Base-by-base conservation (phyloP, 2,888 invertebrate genomes). In the Eledona agricola region DNA sequence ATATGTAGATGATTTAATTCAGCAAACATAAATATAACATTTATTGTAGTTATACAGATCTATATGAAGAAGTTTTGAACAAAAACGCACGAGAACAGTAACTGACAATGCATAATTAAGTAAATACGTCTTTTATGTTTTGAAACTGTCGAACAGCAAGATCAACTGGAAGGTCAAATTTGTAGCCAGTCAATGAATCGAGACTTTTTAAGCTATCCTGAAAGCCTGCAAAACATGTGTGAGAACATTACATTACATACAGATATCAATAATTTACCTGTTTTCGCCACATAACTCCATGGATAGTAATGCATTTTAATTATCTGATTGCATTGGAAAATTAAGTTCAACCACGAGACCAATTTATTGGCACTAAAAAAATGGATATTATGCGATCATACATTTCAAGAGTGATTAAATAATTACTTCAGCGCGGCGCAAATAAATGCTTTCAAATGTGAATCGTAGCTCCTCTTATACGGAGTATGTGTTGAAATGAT, bases 381-480 rank as follows among this genome's bases (percentile, higher is more conserved):
- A 20, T n/a, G n/a, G n/a, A 5, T 47, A 35, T 42, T 4, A 20
- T 11, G 11, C 1, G 3, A 17, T 54, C 17, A n/a, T n/a, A n/a
- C n/a, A n/a, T n/a, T n/a, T n/a, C n/a, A n/a, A n/a, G 40, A 47
- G 2, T 13, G 50, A 42, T 19, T 13, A 45, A 57, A 51, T 25
- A 28, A 17, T 83, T 77, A 93, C 92, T 99, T 99, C 28, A 99
- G 80, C 15, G 93, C 98, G 15, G 95, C 90, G 77, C 96, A 98
- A 37, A 99, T 83, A 72, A 99, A 96, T 0, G 99, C 98, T 77
- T 99, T 99, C 72, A 98, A 97, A 78, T 97, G 96, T 9, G 98
- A 92, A 80, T 98, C 98, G 58, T 86, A 89, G 70, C 95, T 96
- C 66, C 98, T 83, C 74, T 97, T 96, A 67, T 96, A 93, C 0